Evolutionary conservation across 2,797 vertebrate species (phyloP), one percentile per base, ranked within the genome.

Genomic region (Ctenopoma kingsleyae): DNA sequence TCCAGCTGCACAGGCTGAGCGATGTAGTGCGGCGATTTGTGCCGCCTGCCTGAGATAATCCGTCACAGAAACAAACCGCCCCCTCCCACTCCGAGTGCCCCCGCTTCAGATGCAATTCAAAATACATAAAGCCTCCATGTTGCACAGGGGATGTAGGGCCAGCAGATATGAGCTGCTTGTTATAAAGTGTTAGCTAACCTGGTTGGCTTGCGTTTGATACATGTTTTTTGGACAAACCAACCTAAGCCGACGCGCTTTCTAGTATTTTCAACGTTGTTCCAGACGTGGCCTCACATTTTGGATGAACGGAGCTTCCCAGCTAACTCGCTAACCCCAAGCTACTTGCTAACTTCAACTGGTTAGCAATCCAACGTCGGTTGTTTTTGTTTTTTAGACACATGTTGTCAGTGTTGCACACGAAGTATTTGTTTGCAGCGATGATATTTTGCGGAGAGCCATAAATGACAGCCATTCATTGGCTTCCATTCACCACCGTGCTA

Each of bases 81-180:
- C 91, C 92, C 93, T 92, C 88, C 89, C 84, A 81, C 86, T 77
- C 55, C 35, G 55, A 50, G 81, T 59, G 86, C 88, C 89, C 87
- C 87, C 78, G 87, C 86, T 89, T 90, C 88, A 91, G 84, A 90
- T 85, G 86, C 89, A 88, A 93, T 87, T 90, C 91, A 84, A 92
- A 92, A 91, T 85, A 88, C 90, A 91, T 86, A 82, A 89, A 91
- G 93, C 92, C 89, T 94, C 94, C 94, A 94, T 95, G 91, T 94
- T 94, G 92, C 90, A 91, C 86, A 52, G 81, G 86, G 87, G 74
- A 54, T 68, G 81, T 23, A 49, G 84, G 86, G 74, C 72, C 68
- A 70, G 66, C 49, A 58, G 66, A 62, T 59, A 84, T 80, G 66
- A 79, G 62, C 62, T 35, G 81, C 73, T 68, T 52, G 53, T 25